Conservation (phyloP, 2,797 vertebrate genomes). For the Octomys mimax region DNA sequence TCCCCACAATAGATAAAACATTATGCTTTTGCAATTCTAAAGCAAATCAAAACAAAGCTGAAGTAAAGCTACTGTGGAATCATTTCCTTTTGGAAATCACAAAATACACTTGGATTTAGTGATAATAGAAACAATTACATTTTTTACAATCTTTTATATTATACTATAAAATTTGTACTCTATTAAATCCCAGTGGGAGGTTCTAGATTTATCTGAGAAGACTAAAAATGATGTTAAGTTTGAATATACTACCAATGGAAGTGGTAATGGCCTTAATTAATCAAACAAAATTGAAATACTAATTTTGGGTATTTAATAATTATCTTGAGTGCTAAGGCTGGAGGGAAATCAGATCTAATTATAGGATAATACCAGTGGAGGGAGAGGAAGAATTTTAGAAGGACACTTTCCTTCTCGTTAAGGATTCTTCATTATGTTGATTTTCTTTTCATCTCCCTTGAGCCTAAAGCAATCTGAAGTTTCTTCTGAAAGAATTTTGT, state of each 20-base stretch:
- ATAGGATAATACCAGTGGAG: conserved; percentile 3
- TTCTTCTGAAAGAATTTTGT: not conserved
- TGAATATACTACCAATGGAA: conserved; percentile 1
- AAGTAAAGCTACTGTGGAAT: conserved; percentile 25
- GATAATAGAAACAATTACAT: conserved; percentile 34
- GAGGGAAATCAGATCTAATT: conserved; percentile 67
- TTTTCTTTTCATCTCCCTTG: conserved; percentile 56
- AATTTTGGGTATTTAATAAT: conserved; percentile 77
- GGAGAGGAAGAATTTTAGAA: conserved; percentile 11
- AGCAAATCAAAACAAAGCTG: conserved; percentile 45
- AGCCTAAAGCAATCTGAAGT: not conserved
- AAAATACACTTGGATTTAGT: conserved; percentile 45
- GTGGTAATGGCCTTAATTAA: conserved; percentile 71
- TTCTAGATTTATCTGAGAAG: conserved; percentile 54
- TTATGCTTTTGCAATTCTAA: conserved; percentile 41
- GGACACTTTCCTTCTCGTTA: not conserved
- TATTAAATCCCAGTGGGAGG: conserved; percentile 39
- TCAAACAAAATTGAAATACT: conserved; percentile 74
- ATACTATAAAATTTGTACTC: conserved; percentile 51
- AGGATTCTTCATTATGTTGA: conserved; percentile 17
- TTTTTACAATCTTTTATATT: conserved; percentile 23
- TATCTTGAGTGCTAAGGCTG: conserved; percentile 57
- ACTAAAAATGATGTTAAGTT: conserved; percentile 59
- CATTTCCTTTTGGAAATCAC: conserved; percentile 41
- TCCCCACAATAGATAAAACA: conserved; percentile 16